Evolutionary conservation across 2,888 invertebrate genomes (phyloP).

Genomic region (Diachrysia chrysitis): DNA sequence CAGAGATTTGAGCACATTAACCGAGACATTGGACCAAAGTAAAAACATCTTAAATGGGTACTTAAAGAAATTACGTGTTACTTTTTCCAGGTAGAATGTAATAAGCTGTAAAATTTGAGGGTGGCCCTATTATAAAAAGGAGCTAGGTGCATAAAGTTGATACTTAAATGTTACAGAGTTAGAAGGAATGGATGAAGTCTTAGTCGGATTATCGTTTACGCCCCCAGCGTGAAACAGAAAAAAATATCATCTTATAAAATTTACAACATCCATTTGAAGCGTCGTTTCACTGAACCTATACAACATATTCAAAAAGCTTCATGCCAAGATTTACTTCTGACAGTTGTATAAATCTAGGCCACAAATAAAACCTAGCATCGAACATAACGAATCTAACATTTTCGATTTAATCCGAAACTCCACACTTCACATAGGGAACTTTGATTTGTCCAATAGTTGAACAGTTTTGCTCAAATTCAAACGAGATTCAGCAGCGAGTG

Average conservation of each 20-base stretch:
- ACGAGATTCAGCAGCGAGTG: slow-evolving; percentile 26
- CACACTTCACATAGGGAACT: slow-evolving; percentile 9
- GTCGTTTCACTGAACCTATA: not conserved
- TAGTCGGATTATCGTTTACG: no score
- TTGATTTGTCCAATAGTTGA: slow-evolving; percentile 35
- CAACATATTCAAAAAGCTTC: not conserved
- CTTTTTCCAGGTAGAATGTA: slow-evolving; percentile 49
- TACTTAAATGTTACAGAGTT: slow-evolving; percentile 20
- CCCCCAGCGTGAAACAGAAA: not conserved
- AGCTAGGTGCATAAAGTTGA: slow-evolving; percentile 34
- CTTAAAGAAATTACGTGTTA: slow-evolving; percentile 43
- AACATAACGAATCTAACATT: slow-evolving; percentile 3
- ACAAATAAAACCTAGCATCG: slow-evolving; percentile 1
- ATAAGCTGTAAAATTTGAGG: slow-evolving; percentile 38
- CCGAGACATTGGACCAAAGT: slow-evolving; percentile 31
- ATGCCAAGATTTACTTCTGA: not conserved
- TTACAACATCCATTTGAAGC: not conserved
- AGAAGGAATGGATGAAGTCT: not conserved
- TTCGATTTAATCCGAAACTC: slow-evolving; percentile 10
- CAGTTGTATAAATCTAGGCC: not conserved
- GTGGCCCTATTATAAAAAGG: slow-evolving; percentile 20
- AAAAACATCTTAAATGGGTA: slow-evolving; percentile 49
- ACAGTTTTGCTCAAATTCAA: slow-evolving; percentile 20
- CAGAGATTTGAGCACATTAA: slow-evolving; percentile 46
- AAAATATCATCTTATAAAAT: not conserved